phyloP scores from a whole-genome alignment of 2,888 invertebrate species.

The Caradrina kadenii region DNA sequence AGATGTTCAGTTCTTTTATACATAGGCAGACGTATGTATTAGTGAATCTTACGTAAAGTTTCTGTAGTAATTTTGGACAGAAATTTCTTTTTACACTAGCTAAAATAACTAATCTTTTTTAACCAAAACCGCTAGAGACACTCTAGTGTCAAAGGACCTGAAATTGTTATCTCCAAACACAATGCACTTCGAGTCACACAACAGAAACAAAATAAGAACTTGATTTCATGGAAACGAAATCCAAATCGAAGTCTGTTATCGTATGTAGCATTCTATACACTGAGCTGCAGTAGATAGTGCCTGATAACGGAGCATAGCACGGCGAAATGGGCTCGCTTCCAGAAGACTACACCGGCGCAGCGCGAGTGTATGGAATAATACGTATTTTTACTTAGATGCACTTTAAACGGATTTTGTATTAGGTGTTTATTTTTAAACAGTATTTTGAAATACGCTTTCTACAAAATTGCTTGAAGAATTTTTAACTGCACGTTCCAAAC shows the following conservation, averaged over 20 bases:
- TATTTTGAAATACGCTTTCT: slow-evolving; percentile 38
- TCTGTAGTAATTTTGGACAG: background rate
- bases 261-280: slow-evolving; percentile 57
- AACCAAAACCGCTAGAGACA: background rate
- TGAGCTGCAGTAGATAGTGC: slow-evolving; percentile 61
- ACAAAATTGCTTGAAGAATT: slow-evolving; percentile 17
- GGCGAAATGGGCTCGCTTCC: slow-evolving; percentile 66
- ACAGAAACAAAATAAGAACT: slow-evolving; percentile 41
- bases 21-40: slow-evolving; percentile 5
- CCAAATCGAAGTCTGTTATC: slow-evolving; percentile 62
- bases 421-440: slow-evolving; percentile 57
- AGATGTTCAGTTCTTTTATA: slow-evolving; percentile 29
- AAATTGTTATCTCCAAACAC: slow-evolving; percentile 20
- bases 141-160: slow-evolving; percentile 11
- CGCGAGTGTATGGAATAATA: slow-evolving; percentile 58
- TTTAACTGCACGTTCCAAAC: background rate
- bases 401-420: slow-evolving; percentile 61
- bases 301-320: slow-evolving; percentile 61
- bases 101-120: background rate
- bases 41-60: background rate
- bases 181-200: slow-evolving; percentile 39
- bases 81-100: background rate
- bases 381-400: slow-evolving; percentile 64
- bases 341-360: slow-evolving; percentile 54
- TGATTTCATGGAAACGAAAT: slow-evolving; percentile 58